A percentile compares a stretch with the other conserved stretches of the same genome.
Conservation (phyloP, 2,888 invertebrate species). For the Dynastes hyllus region DNA sequence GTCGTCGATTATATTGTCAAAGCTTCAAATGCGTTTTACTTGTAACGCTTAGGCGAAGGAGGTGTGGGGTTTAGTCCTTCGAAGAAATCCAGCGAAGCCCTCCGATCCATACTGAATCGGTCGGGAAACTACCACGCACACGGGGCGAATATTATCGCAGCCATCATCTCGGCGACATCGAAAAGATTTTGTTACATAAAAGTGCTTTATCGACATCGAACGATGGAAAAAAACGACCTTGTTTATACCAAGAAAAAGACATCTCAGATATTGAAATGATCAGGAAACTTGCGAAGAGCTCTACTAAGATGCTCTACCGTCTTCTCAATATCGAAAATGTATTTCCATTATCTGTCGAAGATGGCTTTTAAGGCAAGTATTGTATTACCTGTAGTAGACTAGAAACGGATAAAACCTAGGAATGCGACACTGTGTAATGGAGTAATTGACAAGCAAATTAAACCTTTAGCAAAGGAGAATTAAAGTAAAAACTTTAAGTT, state of each 20-base stretch:
- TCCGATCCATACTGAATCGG: conserved; percentile 11
- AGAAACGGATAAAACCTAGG: neutral
- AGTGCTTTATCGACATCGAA: conserved; percentile 50
- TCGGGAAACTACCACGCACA: conserved; percentile 21
- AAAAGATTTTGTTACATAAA: conserved; percentile 54
- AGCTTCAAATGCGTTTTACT: conserved; percentile 39
- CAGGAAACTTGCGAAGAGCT: neutral
- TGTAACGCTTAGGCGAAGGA: neutral
- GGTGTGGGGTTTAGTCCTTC: neutral
- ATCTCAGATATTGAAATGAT: conserved; percentile 11
- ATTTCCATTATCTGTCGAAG: conserved; percentile 8
- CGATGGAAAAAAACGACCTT: conserved; percentile 11
- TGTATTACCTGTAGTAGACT: neutral
- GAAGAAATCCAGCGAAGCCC: neutral
- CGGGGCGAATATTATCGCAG: conserved; percentile 10
- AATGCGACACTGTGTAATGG: neutral
- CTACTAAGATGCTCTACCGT: neutral
- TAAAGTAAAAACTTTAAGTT: no score
- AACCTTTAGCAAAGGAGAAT: no score
- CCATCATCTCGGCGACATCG: conserved; percentile 21
- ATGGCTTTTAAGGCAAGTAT: conserved; percentile 2
- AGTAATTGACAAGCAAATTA: neutral
- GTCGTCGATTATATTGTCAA: no score
- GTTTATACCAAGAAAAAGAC: conserved; percentile 1
- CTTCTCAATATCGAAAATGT: neutral